A percentile compares a stretch with the other conserved stretches of the same genome.
Conservation (phyloP, 2,888 invertebrate genomes). For the Lycophotia porphyrea region DNA sequence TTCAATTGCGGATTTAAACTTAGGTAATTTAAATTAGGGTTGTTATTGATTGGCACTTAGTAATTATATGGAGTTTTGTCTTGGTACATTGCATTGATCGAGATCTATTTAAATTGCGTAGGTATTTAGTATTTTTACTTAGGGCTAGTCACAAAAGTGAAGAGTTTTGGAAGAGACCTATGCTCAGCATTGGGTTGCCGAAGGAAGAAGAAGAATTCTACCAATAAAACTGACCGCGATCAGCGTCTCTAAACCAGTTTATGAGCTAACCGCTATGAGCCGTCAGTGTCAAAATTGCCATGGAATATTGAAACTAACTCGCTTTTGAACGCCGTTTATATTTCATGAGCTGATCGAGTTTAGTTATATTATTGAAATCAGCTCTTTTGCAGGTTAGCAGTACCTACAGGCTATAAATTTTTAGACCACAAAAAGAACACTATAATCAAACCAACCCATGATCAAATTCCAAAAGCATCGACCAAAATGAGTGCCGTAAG, state of each 20-base stretch:
- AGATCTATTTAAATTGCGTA: neutral
- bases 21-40: constrained; percentile 30
- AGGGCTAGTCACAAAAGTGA: neutral
- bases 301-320: neutral
- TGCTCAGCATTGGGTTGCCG: neutral
- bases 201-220: neutral
- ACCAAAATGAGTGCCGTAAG: constrained; percentile 60
- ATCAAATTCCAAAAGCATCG: constrained; percentile 57
- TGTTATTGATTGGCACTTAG: constrained; percentile 33
- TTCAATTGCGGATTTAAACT: constrained; percentile 58
- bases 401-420: neutral
- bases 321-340: neutral
- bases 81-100: no score
- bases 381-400: neutral
- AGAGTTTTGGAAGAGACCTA: neutral
- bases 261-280: neutral
- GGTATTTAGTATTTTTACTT: neutral
- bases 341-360: neutral
- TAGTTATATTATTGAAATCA: neutral
- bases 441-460: constrained; percentile 13
- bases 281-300: neutral
- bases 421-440: constrained; percentile 22
- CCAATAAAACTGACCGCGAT: neutral
- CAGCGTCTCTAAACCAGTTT: neutral
- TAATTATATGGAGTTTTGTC: neutral